phyloP scores from a whole-genome alignment of 2,797 vertebrate species.

The Anguilla megastoma region DNA sequence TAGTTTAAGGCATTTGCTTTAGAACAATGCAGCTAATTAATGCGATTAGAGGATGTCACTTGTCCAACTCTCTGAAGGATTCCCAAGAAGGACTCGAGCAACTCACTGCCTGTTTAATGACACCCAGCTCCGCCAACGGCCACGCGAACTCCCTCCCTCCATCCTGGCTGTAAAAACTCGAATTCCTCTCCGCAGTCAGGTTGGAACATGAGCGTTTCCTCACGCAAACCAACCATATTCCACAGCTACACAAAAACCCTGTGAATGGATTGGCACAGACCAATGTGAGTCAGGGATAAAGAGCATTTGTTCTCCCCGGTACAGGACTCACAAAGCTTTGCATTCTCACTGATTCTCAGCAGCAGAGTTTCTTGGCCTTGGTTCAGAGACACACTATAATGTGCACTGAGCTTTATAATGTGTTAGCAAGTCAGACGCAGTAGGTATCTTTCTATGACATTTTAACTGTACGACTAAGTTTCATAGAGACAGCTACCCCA shows the following conservation, averaged over 20 bases:
- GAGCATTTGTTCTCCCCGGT: background rate
- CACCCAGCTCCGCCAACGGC: background rate
- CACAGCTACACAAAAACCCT: background rate
- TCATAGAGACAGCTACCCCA: background rate
- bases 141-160: background rate
- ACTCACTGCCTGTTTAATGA: background rate
- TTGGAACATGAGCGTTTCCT: background rate
- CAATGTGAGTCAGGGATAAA: background rate
- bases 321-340: background rate
- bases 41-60: background rate
- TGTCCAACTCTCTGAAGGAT: background rate
- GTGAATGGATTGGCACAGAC: background rate
- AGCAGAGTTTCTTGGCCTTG: background rate
- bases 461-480: background rate
- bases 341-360: background rate
- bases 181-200: background rate
- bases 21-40: background rate
- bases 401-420: background rate
- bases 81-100: background rate
- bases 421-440: background rate
- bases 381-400: background rate
- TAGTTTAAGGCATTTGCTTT: background rate
- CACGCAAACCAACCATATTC: background rate
- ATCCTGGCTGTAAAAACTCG: background rate
- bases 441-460: background rate